phyloP scores from a whole-genome alignment of 2,888 invertebrate species.

The Myathropa florea region DNA sequence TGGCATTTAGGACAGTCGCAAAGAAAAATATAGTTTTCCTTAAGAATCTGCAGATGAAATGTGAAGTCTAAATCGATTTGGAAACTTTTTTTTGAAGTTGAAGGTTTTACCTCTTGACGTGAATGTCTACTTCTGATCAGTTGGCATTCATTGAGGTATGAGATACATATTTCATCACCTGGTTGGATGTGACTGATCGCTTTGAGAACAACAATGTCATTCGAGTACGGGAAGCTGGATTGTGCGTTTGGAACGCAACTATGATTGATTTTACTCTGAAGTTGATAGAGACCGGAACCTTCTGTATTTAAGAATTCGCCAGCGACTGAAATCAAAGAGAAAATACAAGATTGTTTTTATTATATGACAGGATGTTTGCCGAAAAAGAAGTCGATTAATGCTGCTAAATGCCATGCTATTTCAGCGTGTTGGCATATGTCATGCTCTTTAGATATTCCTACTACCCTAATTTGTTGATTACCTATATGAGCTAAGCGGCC shows the following conservation, averaged over 20 bases:
- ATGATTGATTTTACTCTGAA: constrained; percentile 96
- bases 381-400: too few species aligned
- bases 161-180: constrained; percentile 94
- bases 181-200: constrained; percentile 87
- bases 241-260: constrained; percentile 95
- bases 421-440: too few species aligned
- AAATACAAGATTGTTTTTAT: too few species aligned
- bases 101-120: constrained; percentile 86
- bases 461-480: too few species aligned
- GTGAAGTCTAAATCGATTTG: too few species aligned
- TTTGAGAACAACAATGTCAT: constrained; percentile 87
- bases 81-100: not conserved
- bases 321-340: constrained; percentile 76
- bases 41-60: constrained; percentile 81
- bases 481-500: too few species aligned
- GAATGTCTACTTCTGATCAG: constrained; percentile 91
- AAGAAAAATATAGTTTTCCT: constrained; percentile 90
- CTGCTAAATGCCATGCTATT: too few species aligned
- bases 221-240: constrained; percentile 91
- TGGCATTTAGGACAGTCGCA: constrained; percentile 92
- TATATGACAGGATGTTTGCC: too few species aligned
- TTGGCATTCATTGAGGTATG: constrained; percentile 93
- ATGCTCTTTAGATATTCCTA: too few species aligned
- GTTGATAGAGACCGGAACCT: constrained; percentile 92
- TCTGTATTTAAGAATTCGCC: constrained; percentile 92